Evolutionary conservation across 2,797 vertebrate species (phyloP).

Genomic region (Myotis daubentonii): DNA sequence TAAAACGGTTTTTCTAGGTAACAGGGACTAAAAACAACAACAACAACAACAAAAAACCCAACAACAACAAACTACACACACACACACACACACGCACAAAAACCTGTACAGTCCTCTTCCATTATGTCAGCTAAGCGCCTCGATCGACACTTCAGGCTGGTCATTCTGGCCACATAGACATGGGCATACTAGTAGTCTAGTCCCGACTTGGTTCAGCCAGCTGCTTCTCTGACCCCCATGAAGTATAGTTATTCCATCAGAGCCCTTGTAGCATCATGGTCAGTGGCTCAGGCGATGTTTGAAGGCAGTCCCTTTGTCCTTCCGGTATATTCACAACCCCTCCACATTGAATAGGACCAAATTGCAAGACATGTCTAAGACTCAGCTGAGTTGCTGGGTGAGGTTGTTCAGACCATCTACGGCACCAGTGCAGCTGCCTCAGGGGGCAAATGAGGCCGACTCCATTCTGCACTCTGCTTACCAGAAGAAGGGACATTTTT

Average conservation of each 20-base stretch:
- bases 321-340: background rate
- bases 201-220: background rate
- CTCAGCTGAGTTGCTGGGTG: background rate
- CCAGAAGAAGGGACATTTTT: background rate
- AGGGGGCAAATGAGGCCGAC: background rate
- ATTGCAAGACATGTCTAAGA: background rate
- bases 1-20: background rate
- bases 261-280: background rate
- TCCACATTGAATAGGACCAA: background rate
- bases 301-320: conserved; percentile 1
- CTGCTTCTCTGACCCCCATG: background rate
- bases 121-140: background rate
- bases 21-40: background rate
- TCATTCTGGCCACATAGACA: background rate
- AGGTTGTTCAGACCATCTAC: background rate
- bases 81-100: no score
- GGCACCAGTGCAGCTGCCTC: background rate
- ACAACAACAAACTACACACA: background rate
- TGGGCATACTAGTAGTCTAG: background rate
- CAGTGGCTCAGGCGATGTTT: background rate
- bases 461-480: background rate
- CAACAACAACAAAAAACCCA: no score
- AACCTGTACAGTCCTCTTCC: no score
- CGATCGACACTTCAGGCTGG: background rate
- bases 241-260: background rate